Evolutionary conservation across 1,140 invertebrate genomes (phyloP).

Genomic region (Palaemon carinicauda): DNA sequence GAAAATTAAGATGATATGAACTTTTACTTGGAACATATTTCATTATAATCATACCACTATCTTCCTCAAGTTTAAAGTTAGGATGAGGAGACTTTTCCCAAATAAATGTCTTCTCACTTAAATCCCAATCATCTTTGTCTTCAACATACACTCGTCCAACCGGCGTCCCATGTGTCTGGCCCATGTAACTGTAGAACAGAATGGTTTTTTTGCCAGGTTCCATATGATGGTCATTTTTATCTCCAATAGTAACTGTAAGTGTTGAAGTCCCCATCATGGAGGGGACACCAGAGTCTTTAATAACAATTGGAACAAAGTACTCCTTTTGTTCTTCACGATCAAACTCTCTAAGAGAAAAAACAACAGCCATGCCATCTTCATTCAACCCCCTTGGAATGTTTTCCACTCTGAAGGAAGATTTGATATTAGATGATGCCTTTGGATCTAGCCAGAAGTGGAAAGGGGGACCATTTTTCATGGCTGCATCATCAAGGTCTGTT

Average conservation of each 20-base stretch:
- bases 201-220: conserved; percentile 95
- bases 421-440: conserved; percentile 90
- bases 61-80: conserved; percentile 86
- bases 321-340: conserved; percentile 96
- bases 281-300: conserved; percentile 88
- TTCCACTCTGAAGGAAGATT: conserved; percentile 92
- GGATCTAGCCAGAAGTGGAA: conserved; percentile 93
- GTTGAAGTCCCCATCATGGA: conserved; percentile 90
- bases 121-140: conserved; percentile 97
- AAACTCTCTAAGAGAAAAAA: conserved; percentile 88
- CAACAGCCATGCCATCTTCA: conserved; percentile 93
- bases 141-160: conserved; percentile 96
- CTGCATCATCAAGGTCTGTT: conserved; percentile 93
- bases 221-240: conserved; percentile 96
- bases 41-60: conserved; percentile 96
- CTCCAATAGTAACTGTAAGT: conserved; percentile 92
- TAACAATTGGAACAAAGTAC: conserved; percentile 92
- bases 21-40: conserved; percentile 87
- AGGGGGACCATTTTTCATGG: conserved; percentile 92
- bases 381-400: conserved; percentile 94
- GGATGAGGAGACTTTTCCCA: conserved; percentile 82
- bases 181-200: conserved; percentile 92
- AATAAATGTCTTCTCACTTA: conserved; percentile 96
- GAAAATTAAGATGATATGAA: conserved; percentile 82
- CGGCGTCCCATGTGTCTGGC: conserved; percentile 75